Conservation (phyloP, 2,888 invertebrate genomes). For the Clistopyga incitator region DNA sequence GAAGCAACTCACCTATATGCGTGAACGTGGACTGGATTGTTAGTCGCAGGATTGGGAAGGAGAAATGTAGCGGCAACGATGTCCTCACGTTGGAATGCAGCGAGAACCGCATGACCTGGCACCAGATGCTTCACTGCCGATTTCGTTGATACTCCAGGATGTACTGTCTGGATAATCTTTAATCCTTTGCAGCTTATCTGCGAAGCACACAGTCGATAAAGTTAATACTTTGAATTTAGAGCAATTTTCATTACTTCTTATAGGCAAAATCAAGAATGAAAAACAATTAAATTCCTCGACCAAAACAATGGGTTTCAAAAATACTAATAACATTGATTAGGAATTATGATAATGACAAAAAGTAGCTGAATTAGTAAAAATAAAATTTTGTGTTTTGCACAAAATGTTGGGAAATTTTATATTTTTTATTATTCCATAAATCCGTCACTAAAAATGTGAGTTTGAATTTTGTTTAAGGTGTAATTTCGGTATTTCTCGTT, state of each 20-base stretch:
- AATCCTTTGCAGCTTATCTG: slow-evolving; percentile 95
- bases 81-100: slow-evolving; percentile 95
- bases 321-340: too few species aligned
- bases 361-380: too few species aligned
- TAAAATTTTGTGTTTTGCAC: too few species aligned
- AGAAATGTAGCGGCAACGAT: slow-evolving; percentile 97
- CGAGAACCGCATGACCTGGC: slow-evolving; percentile 96
- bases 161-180: slow-evolving; percentile 94
- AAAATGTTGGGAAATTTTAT: too few species aligned
- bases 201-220: background rate
- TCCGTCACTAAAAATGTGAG: too few species aligned
- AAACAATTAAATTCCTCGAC: too few species aligned
- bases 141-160: slow-evolving; percentile 82
- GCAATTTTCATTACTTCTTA: too few species aligned
- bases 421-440: too few species aligned
- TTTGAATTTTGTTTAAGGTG: slow-evolving; percentile 41
- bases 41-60: slow-evolving; percentile 96
- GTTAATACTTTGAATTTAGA: background rate
- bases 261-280: too few species aligned
- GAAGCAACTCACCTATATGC: slow-evolving; percentile 87
- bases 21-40: slow-evolving; percentile 97
- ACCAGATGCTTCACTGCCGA: slow-evolving; percentile 96
- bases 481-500: slow-evolving; percentile 34
- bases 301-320: too few species aligned
- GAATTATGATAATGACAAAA: too few species aligned